A percentile compares a stretch with the other conserved stretches of the same genome.
Conservation (phyloP, 2,797 vertebrate species). For the Eupleurogrammus muticus region DNA sequence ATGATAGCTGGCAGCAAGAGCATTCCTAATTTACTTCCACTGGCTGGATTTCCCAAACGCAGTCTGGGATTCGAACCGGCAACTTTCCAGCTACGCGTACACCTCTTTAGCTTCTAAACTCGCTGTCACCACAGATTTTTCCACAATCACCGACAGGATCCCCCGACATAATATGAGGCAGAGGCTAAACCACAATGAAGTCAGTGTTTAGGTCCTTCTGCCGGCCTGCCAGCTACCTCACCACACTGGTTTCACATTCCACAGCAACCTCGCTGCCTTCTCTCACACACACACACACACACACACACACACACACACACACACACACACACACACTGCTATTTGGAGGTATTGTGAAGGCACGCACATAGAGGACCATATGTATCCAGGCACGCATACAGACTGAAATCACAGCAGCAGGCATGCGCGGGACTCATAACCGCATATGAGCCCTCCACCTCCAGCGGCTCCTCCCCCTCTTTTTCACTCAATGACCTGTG, state of each 20-base stretch:
- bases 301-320: conserved; percentile 31
- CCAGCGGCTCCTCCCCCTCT: conserved; percentile 51
- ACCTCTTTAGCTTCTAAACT: conserved; percentile 65
- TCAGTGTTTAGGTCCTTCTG: conserved; percentile 74
- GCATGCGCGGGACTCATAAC: conserved; percentile 51
- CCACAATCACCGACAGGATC: conserved; percentile 68
- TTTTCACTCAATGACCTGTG: conserved; percentile 69
- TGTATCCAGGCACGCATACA: conserved; percentile 63
- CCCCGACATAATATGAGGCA: conserved; percentile 73
- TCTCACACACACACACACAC: conserved; percentile 15
- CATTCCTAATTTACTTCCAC: conserved; percentile 54
- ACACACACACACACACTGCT: conserved; percentile 45
- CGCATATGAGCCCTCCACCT: conserved; percentile 51
- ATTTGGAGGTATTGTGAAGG: conserved; percentile 62
- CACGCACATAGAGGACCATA: conserved; percentile 67
- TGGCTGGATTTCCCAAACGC: conserved; percentile 29
- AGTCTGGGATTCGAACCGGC: conserved; percentile 49
- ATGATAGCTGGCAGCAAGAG: conserved; percentile 56
- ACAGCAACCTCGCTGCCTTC: conserved; percentile 65
- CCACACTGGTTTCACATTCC: conserved; percentile 76
- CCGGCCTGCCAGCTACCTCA: conserved; percentile 66
- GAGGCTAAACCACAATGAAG: conserved; percentile 79
- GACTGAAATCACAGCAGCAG: conserved; percentile 45
- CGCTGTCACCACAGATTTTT: conserved; percentile 61
- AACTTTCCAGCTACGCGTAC: conserved; percentile 55